These are phyloP conservation scores for Nemoura dubitans DNA, from an alignment of 2,888 invertebrate species.

Conservation along the genomic window DNA sequence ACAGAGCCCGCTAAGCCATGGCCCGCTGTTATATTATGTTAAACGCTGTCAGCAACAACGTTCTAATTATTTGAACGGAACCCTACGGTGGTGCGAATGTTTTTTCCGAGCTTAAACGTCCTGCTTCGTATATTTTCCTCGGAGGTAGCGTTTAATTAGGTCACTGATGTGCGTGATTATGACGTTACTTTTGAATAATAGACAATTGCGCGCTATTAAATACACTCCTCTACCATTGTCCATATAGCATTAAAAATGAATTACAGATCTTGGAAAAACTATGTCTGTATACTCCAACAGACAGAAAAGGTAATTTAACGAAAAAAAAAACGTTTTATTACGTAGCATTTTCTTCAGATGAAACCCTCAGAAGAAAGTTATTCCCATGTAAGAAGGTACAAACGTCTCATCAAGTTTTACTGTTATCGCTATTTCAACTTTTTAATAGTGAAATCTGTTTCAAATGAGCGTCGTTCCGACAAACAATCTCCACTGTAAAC, in stretches of 20 bases:
- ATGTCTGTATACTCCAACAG: background rate
- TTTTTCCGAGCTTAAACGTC: constrained; percentile 13
- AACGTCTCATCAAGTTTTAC: constrained; percentile 16
- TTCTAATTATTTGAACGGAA: constrained; percentile 30
- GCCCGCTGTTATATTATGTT: background rate
- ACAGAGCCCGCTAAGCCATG: background rate
- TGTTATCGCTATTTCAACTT: constrained; percentile 19
- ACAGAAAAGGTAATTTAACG: background rate
- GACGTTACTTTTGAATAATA: background rate
- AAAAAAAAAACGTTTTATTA: background rate
- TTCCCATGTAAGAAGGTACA: background rate
- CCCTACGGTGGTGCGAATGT: background rate
- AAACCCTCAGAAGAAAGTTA: background rate
- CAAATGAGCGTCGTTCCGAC: constrained; percentile 23
- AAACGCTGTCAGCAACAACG: constrained; percentile 8
- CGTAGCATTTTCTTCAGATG: background rate
- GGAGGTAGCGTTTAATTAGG: constrained; percentile 13
- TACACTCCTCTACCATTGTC: background rate
- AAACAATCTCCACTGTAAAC: background rate
- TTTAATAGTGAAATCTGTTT: constrained; percentile 33
- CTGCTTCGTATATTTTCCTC: background rate
- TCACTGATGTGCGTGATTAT: constrained; percentile 29
- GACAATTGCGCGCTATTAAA: background rate
- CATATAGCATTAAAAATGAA: background rate
- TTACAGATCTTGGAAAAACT: background rate